Evolutionary conservation across 2,888 invertebrate species (phyloP).

Genomic region (Choristoneura rosaceana): DNA sequence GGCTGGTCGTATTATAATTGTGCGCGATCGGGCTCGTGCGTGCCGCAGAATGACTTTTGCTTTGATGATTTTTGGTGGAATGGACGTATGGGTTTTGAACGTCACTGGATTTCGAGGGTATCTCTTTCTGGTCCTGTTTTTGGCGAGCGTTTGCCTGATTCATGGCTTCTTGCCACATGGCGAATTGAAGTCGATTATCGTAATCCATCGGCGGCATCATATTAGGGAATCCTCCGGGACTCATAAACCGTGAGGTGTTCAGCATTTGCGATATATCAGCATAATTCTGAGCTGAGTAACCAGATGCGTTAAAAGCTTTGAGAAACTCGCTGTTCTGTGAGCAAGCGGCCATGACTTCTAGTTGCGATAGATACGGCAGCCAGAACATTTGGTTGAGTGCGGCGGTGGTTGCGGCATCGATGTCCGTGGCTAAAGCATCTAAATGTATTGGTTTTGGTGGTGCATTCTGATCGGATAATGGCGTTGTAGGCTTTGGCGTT

Average conservation of each 20-base stretch:
- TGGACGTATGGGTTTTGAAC: constrained; percentile 78
- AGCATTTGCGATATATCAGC: constrained; percentile 83
- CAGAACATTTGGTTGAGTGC: constrained; percentile 91
- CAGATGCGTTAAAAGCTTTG: constrained; percentile 84
- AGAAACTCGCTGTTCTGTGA: constrained; percentile 85
- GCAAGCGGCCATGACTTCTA: constrained; percentile 86
- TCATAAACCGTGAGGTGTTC: constrained; percentile 75
- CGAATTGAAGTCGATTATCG: constrained; percentile 84
- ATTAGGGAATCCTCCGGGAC: constrained; percentile 69
- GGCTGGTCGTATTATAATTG: constrained; percentile 70
- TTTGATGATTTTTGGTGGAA: constrained; percentile 73
- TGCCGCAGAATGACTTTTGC: constrained; percentile 74
- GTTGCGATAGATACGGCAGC: constrained; percentile 88
- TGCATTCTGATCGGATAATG: constrained; percentile 57
- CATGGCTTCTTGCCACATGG: constrained; percentile 90
- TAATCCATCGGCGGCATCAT: constrained; percentile 81
- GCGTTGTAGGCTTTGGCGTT: constrained; percentile 54
- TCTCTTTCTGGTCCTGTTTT: constrained; percentile 68
- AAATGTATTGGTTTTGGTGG: constrained; percentile 71
- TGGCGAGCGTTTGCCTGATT: constrained; percentile 78
- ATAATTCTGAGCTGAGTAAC: constrained; percentile 77
- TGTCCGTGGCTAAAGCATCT: constrained; percentile 85
- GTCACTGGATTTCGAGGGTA: constrained; percentile 68
- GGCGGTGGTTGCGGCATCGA: constrained; percentile 89
- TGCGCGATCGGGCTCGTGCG: constrained; percentile 81